Percentiles rank a stretch among this genome's conserved stretches.
Evolutionary conservation across 2,797 vertebrate genomes (phyloP).

Genomic region (Australoheros facetus): DNA sequence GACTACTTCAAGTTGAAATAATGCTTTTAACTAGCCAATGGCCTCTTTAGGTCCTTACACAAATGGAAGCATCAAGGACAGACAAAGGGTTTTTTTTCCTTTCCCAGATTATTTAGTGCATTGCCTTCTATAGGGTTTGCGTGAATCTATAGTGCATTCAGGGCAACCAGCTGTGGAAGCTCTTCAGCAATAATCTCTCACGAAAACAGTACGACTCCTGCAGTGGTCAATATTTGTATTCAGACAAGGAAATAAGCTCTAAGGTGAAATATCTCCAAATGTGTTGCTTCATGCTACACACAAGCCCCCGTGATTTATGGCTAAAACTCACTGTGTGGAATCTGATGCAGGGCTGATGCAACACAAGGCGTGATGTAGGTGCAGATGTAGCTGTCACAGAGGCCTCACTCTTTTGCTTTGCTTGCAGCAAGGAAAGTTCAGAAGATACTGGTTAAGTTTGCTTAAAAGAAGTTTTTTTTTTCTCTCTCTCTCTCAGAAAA

Average conservation of each 20-base stretch:
- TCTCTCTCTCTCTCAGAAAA: neutral
- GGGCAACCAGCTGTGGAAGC: neutral
- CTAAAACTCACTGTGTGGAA: constrained; percentile 16
- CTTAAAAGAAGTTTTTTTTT: neutral
- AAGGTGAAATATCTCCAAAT: constrained; percentile 25
- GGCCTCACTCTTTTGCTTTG: constrained; percentile 10
- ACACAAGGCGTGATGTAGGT: constrained; percentile 18
- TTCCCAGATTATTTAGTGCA: constrained; percentile 54
- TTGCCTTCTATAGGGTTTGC: constrained; percentile 25
- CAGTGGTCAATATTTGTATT: constrained; percentile 46
- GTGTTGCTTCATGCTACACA: constrained; percentile 49
- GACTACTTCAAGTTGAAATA: constrained; percentile 54
- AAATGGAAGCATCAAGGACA: constrained; percentile 53
- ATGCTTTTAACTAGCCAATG: constrained; percentile 75
- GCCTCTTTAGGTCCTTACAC: constrained; percentile 51
- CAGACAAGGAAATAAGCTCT: neutral
- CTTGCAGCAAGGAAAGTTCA: constrained; percentile 13
- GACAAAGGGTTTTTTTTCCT: constrained; percentile 54
- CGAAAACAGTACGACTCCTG: neutral
- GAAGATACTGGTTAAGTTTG: neutral
- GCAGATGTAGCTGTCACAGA: constrained; percentile 32
- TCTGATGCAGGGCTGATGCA: constrained; percentile 46
- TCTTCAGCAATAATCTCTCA: neutral
- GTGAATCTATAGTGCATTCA: neutral
- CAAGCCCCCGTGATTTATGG: constrained; percentile 28